These are phyloP conservation scores for Etheostoma cragini DNA, from an alignment of 2,113 vertebrate species.

Conservation along the genomic window DNA sequence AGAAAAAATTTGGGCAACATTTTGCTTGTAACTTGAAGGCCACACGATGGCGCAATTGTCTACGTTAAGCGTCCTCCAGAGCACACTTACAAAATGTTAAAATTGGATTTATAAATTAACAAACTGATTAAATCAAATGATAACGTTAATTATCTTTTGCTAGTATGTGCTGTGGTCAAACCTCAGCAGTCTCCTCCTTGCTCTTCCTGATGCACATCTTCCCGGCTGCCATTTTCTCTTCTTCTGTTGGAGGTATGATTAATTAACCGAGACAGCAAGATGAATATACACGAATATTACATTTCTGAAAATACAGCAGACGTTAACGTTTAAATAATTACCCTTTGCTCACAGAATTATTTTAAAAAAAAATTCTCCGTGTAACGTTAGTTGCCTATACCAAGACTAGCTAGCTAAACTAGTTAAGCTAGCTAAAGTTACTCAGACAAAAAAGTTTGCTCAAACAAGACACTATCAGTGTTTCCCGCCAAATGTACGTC, in stretches of 20 bases:
- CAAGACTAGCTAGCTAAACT: no score
- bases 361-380: no score
- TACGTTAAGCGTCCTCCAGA: not conserved
- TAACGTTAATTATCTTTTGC: not conserved
- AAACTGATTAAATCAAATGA: not conserved
- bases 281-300: not conserved
- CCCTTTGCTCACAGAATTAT: not conserved
- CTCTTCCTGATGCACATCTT: constrained; percentile 51
- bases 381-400: no score
- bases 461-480: not conserved
- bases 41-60: constrained; percentile 48
- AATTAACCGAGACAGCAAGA: not conserved
- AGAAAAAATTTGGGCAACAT: not conserved
- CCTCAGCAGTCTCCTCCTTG: constrained; percentile 67
- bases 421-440: not conserved
- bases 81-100: not conserved
- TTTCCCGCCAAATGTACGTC: constrained; percentile 12
- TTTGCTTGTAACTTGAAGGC: not conserved
- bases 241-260: not conserved
- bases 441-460: not conserved
- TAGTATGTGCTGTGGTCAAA: constrained; percentile 23
- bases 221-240: constrained; percentile 49
- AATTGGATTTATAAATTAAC: not conserved
- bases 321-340: fast-evolving
- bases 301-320: no score